Base-by-base conservation (phyloP, 1,140 invertebrate genomes). In the Sycophila sp. region DNA sequence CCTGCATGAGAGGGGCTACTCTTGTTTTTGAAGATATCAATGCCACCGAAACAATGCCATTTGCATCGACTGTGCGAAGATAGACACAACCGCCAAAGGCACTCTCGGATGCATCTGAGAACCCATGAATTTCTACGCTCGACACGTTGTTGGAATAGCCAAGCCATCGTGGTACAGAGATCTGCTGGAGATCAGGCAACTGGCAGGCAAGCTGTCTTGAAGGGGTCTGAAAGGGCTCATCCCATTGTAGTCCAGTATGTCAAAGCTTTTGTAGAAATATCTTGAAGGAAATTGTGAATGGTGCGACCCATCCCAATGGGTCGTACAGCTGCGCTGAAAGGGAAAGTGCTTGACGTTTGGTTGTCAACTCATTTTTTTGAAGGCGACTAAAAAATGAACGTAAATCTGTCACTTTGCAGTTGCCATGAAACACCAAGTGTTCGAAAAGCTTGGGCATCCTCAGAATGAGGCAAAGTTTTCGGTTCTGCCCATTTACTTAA, bases 11-110 rank as follows among this genome's bases (percentile, higher is more conserved):
- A 0, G 65, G 69, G 0, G 66, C 65, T 1, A 72, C 66, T 0
- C 36, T 32, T 0, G 73, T 69, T 15, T 69, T 74, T 0, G 65
- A 69, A 5, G 64, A 68, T 36, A 66, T 24, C 4, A 66, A 13
- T 30, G n/a, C 19, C n/a, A n/a, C n/a, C n/a, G n/a, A 17, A 15
- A 38, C 17, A n/a, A 13, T 8, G 17, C 34, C 10, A 19, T 24
- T 11, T 8, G n/a, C 32, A 40, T 53, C 15, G 13, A 17, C 11
- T 6, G 45, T 53, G 6, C 15, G 30, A 1, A 66, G 2, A 34
- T 66, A 66, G 22, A 53, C 19, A 38, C 30, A 53, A 3, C 58
- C 68, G 2, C 22, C 59, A 55, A 63, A 70, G 4, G 51, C 53
- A 15, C 65, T 7, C 24, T 68, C 51, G 2, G 65, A 68, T 0